These are phyloP conservation scores for Hedychridium roseum DNA, from an alignment of 2,888 invertebrate species.

Conservation along the genomic window DNA sequence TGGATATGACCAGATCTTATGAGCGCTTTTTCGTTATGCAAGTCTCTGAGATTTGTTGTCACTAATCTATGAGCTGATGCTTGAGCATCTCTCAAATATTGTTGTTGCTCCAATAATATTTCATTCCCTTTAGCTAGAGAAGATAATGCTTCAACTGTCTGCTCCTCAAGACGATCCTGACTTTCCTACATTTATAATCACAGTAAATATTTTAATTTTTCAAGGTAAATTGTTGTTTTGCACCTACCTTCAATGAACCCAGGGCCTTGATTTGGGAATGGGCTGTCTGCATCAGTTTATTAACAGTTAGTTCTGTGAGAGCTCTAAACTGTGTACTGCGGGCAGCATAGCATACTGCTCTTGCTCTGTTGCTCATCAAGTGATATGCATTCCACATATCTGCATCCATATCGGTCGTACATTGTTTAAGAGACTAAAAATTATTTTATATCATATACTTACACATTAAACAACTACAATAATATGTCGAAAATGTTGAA, in stretches of 20 bases:
- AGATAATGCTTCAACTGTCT: conserved; percentile 62
- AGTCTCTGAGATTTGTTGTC: conserved; percentile 67
- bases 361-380: conserved; percentile 72
- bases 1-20: conserved; percentile 69
- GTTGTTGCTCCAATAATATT: conserved; percentile 66
- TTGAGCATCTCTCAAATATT: conserved; percentile 65
- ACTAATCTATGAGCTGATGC: conserved; percentile 65
- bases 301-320: conserved; percentile 72
- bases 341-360: conserved; percentile 73
- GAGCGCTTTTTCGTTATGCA: conserved; percentile 69
- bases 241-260: conserved; percentile 62
- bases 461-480: background rate
- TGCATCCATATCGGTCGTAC: conserved; percentile 72
- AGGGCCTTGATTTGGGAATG: conserved; percentile 65
- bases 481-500: too few species aligned
- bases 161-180: conserved; percentile 64
- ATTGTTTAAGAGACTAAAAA: conserved; percentile 68
- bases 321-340: conserved; percentile 73
- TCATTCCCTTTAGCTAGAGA: conserved; percentile 64
- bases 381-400: conserved; percentile 77
- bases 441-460: background rate
- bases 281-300: conserved; percentile 69
- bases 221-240: conserved; percentile 1
- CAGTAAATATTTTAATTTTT: background rate
- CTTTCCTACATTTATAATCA: conserved; percentile 51